These are phyloP conservation scores for Melitaea athalia DNA, from an alignment of 2,888 invertebrate genomes.

Conservation along the genomic window DNA sequence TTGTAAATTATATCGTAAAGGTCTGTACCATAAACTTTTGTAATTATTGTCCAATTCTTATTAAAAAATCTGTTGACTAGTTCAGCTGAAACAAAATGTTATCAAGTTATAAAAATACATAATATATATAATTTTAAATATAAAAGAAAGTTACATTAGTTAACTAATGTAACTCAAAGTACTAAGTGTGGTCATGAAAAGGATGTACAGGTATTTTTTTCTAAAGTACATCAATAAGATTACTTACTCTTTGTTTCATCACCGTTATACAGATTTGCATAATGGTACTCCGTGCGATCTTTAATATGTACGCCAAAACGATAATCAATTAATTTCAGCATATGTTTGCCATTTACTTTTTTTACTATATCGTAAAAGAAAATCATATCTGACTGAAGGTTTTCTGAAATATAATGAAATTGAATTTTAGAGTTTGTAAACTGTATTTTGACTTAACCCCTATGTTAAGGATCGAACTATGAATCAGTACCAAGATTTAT, in stretches of 20 bases:
- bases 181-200: no score
- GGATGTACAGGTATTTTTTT: no score
- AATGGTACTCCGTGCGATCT: not conserved
- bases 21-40: not conserved
- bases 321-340: slow-evolving; percentile 12
- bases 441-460: no score
- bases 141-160: no score
- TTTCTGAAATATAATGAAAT: slow-evolving; percentile 5
- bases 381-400: slow-evolving; percentile 11
- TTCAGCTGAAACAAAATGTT: not conserved
- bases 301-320: not conserved
- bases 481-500: no score
- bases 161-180: no score
- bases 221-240: not conserved
- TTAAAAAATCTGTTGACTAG: not conserved
- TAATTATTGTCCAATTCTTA: slow-evolving; percentile 4
- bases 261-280: not conserved
- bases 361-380: slow-evolving; percentile 23
- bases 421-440: no score
- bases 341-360: slow-evolving; percentile 23
- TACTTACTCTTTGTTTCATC: slow-evolving; percentile 10
- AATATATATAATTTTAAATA: no score
- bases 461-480: no score
- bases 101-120: no score
- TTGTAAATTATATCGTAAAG: not conserved